Conservation (phyloP, 1,140 invertebrate species). For the Matsumurasca onukii region DNA sequence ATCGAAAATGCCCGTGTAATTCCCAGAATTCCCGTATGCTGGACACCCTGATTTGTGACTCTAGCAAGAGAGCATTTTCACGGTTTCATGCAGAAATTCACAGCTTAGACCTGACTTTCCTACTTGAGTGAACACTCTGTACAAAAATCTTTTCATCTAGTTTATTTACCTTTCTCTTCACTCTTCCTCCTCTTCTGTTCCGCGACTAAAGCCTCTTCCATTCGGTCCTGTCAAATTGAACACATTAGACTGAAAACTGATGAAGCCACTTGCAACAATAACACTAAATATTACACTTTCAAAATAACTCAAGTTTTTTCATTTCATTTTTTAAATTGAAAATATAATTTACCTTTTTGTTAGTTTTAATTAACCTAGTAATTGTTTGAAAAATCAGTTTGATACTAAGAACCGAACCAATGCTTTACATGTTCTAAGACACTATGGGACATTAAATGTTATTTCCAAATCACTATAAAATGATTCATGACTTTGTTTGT, state of each 20-base stretch:
- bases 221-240: slow-evolving; percentile 19
- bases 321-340: no score
- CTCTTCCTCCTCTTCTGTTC: slow-evolving; percentile 30
- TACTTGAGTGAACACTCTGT: background rate
- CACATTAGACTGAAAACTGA: background rate
- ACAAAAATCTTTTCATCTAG: background rate
- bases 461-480: no score
- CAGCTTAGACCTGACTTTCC: background rate
- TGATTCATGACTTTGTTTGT: no score
- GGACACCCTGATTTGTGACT: background rate
- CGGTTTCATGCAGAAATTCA: background rate
- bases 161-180: slow-evolving; percentile 26
- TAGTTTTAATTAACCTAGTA: no score
- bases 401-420: background rate
- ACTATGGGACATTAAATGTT: no score
- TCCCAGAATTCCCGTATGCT: background rate
- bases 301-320: background rate
- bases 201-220: slow-evolving; percentile 9
- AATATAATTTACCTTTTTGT: no score
- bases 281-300: background rate
- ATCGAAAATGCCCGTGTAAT: background rate
- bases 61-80: background rate
- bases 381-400: background rate
- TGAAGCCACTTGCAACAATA: background rate
- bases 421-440: no score